Conservation (phyloP, 1,140 invertebrate species). For the Linepithema humile region DNA sequence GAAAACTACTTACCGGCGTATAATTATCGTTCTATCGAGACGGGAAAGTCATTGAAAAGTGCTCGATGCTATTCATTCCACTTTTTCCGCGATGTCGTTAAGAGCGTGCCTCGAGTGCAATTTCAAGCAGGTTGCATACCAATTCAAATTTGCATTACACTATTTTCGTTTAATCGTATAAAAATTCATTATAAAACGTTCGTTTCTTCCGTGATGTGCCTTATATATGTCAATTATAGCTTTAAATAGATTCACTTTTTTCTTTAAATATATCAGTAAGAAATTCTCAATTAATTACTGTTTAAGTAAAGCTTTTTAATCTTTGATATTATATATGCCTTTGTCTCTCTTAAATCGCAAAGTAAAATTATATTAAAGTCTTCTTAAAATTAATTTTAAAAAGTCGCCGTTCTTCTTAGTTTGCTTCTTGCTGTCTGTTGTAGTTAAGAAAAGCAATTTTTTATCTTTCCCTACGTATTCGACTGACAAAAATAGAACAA, state of each 20-base stretch:
- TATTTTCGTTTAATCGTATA: conserved; percentile 46
- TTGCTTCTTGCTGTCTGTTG: not conserved
- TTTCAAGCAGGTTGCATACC: conserved; percentile 52
- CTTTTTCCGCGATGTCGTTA: conserved; percentile 14
- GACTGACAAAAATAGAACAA: not conserved
- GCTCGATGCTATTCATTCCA: conserved; percentile 43
- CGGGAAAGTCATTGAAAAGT: conserved; percentile 33
- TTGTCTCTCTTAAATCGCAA: not conserved
- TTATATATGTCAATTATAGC: not conserved
- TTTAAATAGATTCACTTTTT: not conserved
- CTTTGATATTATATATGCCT: not conserved
- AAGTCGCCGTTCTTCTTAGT: not conserved
- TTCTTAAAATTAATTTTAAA: not conserved
- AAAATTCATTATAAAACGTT: not conserved
- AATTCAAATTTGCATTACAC: conserved; percentile 49
- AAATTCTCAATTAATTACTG: not conserved
- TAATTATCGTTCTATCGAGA: conserved; percentile 62
- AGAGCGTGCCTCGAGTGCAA: conserved; percentile 44
- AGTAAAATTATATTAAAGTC: not conserved
- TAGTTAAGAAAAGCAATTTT: not conserved
- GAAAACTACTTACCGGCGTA: conserved; percentile 56
- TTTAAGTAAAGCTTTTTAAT: not conserved
- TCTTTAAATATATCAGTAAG: not conserved
- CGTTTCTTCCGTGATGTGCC: not conserved
- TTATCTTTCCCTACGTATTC: not conserved